A percentile compares a stretch with the other conserved stretches of the same genome.
These are phyloP conservation scores for Trichopoda pennipes DNA, from an alignment of 2,888 invertebrate species.

Conservation along the genomic window DNA sequence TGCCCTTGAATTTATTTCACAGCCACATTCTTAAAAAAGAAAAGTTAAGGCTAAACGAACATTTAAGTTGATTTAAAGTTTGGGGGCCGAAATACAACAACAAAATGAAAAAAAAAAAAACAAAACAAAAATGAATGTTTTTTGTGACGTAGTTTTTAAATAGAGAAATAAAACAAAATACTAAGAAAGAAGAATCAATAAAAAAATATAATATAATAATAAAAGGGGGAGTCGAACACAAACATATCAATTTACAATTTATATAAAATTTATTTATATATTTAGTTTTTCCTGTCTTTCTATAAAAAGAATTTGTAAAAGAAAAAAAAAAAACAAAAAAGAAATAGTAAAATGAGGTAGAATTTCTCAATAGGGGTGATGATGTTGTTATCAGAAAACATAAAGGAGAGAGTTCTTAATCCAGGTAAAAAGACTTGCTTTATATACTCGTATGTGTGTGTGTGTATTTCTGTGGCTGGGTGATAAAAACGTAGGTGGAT, in stretches of 20 bases:
- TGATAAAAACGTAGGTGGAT: slow-evolving; percentile 38
- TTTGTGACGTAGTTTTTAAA: slow-evolving; percentile 58
- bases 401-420: neutral
- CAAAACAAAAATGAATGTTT: neutral
- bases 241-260: slow-evolving; percentile 41
- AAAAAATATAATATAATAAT: neutral
- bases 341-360: slow-evolving; percentile 14
- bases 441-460: neutral
- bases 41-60: slow-evolving; percentile 31
- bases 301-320: slow-evolving; percentile 37
- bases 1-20: slow-evolving; percentile 65
- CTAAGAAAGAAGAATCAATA: neutral
- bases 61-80: neutral
- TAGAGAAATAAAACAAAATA: neutral
- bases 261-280: slow-evolving; percentile 20
- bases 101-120: neutral
- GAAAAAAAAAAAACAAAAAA: neutral
- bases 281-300: slow-evolving; percentile 19
- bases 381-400: neutral
- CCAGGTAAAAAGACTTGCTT: neutral
- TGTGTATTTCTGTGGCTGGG: neutral
- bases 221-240: neutral
- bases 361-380: slow-evolving; percentile 11
- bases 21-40: slow-evolving; percentile 15
- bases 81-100: slow-evolving; percentile 13